Evolutionary conservation across 2,113 vertebrate species (phyloP).

Genomic region (Maccullochella peelii): DNA sequence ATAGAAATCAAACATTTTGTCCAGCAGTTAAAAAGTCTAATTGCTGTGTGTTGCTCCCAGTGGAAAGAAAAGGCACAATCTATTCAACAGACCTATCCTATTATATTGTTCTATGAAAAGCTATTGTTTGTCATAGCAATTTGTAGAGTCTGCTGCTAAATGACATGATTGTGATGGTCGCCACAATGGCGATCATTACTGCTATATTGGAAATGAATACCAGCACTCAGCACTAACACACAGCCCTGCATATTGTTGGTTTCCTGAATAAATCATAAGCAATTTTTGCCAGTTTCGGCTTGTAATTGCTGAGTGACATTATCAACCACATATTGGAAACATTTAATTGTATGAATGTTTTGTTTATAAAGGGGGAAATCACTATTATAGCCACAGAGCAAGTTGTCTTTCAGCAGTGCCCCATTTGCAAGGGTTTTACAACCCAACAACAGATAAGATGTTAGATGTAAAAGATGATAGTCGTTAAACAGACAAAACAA

Average conservation of each 20-base stretch:
- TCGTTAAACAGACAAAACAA: slow-evolving; percentile 3
- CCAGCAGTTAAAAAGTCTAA: not conserved
- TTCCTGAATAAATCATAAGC: slow-evolving; percentile 13
- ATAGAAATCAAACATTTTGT: not conserved
- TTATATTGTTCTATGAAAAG: slow-evolving; percentile 42
- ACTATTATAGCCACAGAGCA: not conserved
- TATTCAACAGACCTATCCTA: slow-evolving; percentile 16
- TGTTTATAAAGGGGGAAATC: slow-evolving; percentile 15
- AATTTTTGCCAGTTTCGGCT: slow-evolving; percentile 16
- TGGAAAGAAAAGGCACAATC: not conserved
- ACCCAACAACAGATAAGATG: slow-evolving; percentile 1
- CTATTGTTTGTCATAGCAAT: slow-evolving; percentile 37
- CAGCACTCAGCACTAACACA: slow-evolving; percentile 28
- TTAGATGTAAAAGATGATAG: not conserved
- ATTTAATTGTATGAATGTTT: slow-evolving; percentile 30
- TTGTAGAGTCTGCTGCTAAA: slow-evolving; percentile 43
- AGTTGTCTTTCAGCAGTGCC: not conserved
- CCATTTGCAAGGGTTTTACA: not conserved
- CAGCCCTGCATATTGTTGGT: slow-evolving; percentile 34
- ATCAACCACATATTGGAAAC: slow-evolving; percentile 24
- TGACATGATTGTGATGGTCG: slow-evolving; percentile 19
- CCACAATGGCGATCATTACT: slow-evolving; percentile 31
- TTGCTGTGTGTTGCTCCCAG: not conserved
- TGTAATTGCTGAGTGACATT: slow-evolving; percentile 24
- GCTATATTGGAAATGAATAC: slow-evolving; percentile 49